Evolutionary conservation across 2,113 vertebrate genomes (phyloP), one percentile per base, ranked within the genome.

Genomic region (Heterotilapia buettikoferi): DNA sequence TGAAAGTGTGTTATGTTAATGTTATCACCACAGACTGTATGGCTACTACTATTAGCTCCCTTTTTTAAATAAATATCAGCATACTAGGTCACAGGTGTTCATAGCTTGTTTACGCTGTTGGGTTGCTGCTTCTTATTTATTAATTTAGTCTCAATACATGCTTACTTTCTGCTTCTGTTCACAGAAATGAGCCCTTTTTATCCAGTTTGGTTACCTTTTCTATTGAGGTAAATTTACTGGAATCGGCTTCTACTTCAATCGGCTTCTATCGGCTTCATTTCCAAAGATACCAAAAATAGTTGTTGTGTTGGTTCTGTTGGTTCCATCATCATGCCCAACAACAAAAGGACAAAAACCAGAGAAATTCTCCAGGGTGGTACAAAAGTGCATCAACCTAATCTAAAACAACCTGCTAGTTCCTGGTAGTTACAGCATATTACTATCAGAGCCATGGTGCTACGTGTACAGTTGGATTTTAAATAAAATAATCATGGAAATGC

Each of bases 231-330:
- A 45, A 45, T 45, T 16, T 45, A 45, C 68, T 26, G 13, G 38
- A 66, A 66, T 66, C 1, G 10, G 10, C 18, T 38, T 36, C 61
- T 38, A 38, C 31, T 66, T 36, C 61, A 36, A 36, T 36, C 10
- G 1, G 3, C 31, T 63, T 36, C 31, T 11, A 19, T 63, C 2
- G 21, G 21, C 68, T 45, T 73, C 0, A 18, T 43, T 73, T 73
- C 38, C 68, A 73, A 73, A 45, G 1, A 45, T 16, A 26, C 8
- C 21, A 73, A 73, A 73, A 26, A 45, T 73, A 10, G 38, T 73
- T 71, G 66, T 43, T 73, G 66, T 73, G 5, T 45, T 45, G 21
- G n/a, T 16, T 73, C 18, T 66, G 31, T n/a, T 66, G 61, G 10
- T 0, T 66, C 61, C 61, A 66, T 66, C 10, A 63, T 66, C 19